Conservation (phyloP, 2,113 vertebrate genomes). For the Sinosuthora webbiana region DNA sequence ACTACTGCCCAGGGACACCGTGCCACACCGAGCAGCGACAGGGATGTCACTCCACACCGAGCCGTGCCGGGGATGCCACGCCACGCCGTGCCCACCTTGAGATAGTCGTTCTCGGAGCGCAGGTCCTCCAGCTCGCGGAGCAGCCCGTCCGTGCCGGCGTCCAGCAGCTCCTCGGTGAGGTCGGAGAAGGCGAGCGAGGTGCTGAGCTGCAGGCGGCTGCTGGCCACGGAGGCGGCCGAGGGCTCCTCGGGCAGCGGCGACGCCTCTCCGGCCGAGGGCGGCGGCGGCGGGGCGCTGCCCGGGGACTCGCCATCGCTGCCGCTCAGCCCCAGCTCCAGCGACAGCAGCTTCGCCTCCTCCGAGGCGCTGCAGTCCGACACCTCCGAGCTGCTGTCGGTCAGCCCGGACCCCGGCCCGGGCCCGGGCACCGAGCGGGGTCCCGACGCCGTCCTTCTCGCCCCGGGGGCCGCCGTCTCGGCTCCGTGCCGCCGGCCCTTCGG, state of each 20-base stretch:
- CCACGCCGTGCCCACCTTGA: slow-evolving; percentile 84
- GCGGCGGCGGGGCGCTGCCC: slow-evolving; percentile 68
- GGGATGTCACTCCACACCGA: neutral
- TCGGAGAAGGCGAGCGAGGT: slow-evolving; percentile 95
- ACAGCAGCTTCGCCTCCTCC: slow-evolving; percentile 81
- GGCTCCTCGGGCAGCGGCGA: slow-evolving; percentile 83
- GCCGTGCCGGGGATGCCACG: neutral
- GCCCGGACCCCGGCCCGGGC: slow-evolving; percentile 59
- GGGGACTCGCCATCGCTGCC: slow-evolving; percentile 65
- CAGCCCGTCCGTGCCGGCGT: slow-evolving; percentile 86
- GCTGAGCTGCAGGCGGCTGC: slow-evolving; percentile 89
- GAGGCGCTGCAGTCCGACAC: slow-evolving; percentile 91
- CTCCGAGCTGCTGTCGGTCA: slow-evolving; percentile 92
- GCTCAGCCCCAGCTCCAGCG: slow-evolving; percentile 78
- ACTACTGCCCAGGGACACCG: neutral
- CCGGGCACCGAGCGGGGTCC: slow-evolving; percentile 51
- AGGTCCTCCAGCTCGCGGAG: slow-evolving; percentile 92
- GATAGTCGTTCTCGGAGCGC: slow-evolving; percentile 96
- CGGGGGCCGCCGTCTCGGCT: slow-evolving; percentile 15
- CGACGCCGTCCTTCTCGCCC: slow-evolving; percentile 34
- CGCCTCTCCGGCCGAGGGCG: slow-evolving; percentile 68
- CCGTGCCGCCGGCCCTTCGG: slow-evolving; percentile 70
- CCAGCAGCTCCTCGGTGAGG: slow-evolving; percentile 93
- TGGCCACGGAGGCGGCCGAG: slow-evolving; percentile 80
- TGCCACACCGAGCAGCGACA: neutral